Percentiles rank a stretch among this genome's conserved stretches.
phyloP scores from a whole-genome alignment of 2,797 vertebrate species.

The Sylvilagus floridanus region DNA sequence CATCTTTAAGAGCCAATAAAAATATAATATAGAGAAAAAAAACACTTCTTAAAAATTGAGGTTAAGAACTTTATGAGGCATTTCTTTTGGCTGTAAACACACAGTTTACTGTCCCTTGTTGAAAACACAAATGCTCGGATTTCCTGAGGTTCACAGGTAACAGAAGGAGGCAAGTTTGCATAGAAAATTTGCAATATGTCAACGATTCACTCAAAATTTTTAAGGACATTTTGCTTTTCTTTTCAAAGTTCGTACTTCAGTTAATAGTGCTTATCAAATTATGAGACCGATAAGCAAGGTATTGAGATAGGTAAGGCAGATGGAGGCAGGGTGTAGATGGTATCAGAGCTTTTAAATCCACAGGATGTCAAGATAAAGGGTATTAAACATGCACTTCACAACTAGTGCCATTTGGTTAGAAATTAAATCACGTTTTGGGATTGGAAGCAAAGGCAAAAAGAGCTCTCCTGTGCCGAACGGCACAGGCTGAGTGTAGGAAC shows the following conservation, averaged over 20 bases:
- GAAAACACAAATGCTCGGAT: slow-evolving; percentile 83
- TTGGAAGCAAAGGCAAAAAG: slow-evolving; percentile 7
- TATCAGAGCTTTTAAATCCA: slow-evolving; percentile 57
- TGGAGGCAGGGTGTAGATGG: background rate
- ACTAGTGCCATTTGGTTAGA: slow-evolving; percentile 26
- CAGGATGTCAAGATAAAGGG: background rate
- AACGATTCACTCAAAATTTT: slow-evolving; percentile 71
- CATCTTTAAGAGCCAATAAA: slow-evolving; percentile 87
- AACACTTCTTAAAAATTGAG: slow-evolving; percentile 87
- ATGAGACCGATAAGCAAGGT: background rate
- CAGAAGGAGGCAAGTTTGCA: slow-evolving; percentile 86
- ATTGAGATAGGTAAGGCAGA: slow-evolving; percentile 59
- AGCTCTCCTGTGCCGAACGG: background rate
- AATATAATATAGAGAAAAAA: slow-evolving; percentile 87
- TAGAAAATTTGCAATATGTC: slow-evolving; percentile 85
- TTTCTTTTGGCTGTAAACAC: slow-evolving; percentile 89
- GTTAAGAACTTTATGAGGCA: slow-evolving; percentile 87
- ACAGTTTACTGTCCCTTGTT: slow-evolving; percentile 87
- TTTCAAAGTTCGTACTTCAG: slow-evolving; percentile 69
- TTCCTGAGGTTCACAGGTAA: slow-evolving; percentile 88
- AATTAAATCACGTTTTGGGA: slow-evolving; percentile 35
- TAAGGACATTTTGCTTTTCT: slow-evolving; percentile 72
- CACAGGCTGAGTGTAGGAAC: background rate
- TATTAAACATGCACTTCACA: background rate
- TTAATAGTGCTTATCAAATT: slow-evolving; percentile 21